Evolutionary conservation across 2,113 vertebrate genomes (phyloP).

Genomic region (Oncorhynchus kisutch): DNA sequence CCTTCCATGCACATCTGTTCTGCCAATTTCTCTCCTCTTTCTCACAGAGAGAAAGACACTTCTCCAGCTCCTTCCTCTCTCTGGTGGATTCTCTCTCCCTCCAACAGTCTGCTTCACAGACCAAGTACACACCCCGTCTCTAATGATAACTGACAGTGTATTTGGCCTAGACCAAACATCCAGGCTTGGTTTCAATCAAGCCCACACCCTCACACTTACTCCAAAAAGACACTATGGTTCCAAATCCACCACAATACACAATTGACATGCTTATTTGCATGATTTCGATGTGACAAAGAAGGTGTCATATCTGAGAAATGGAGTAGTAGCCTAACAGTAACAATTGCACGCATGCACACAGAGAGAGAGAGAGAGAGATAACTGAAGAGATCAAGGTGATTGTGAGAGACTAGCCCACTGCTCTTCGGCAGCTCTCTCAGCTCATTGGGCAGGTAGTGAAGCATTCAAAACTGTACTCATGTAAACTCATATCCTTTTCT

Average conservation of each 20-base stretch:
- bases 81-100: not conserved
- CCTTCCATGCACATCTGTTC: not conserved
- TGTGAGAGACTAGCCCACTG: not conserved
- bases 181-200: not conserved
- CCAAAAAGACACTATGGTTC: not conserved
- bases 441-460: not conserved
- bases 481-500: too few relatives aligned
- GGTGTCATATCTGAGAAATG: too few relatives aligned
- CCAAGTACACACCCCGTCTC: not conserved
- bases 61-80: not conserved
- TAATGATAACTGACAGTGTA: not conserved
- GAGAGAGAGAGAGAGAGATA: not conserved
- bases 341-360: too few relatives aligned
- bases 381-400: not conserved
- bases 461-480: too few relatives aligned
- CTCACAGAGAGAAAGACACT: not conserved
- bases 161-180: not conserved
- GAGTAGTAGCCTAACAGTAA: too few relatives aligned
- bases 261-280: too few relatives aligned
- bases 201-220: not conserved
- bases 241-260: too few relatives aligned
- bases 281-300: too few relatives aligned
- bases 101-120: not conserved
- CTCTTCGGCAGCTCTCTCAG: not conserved
- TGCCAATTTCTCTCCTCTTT: not conserved